Evolutionary conservation across 2,113 vertebrate species (phyloP).

Genomic region (Melanostigma gelatinosum): DNA sequence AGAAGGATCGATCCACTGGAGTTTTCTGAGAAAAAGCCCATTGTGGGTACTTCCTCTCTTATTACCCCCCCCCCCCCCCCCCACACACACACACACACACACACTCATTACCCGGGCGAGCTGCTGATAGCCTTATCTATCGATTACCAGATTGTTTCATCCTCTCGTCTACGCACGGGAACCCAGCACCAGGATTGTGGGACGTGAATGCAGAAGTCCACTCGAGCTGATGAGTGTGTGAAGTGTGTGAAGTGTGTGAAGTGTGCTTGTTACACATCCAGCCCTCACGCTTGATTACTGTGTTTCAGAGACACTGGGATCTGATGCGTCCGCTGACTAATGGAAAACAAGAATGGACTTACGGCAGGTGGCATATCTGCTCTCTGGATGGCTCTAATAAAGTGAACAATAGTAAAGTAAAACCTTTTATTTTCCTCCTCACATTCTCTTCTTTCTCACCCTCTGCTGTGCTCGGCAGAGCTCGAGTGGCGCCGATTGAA

Average conservation of each 20-base stretch:
- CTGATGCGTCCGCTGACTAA: conserved; percentile 49
- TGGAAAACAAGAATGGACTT: conserved; percentile 31
- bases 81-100: too few relatives aligned
- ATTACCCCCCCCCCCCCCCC: background rate
- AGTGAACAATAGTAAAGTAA: background rate
- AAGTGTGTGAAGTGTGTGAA: conserved; percentile 75
- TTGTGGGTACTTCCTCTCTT: background rate
- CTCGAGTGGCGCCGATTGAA: conserved; percentile 46
- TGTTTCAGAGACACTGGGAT: conserved; percentile 44
- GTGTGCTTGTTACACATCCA: conserved; percentile 70
- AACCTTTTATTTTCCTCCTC: background rate
- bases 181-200: conserved; percentile 35
- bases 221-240: conserved; percentile 75
- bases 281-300: conserved; percentile 68
- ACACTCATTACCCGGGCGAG: background rate
- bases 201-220: conserved; percentile 52
- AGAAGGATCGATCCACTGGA: conserved; percentile 6
- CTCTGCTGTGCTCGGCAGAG: conserved; percentile 41
- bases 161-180: conserved; percentile 29
- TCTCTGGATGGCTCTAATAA: background rate
- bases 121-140: conserved; percentile 25
- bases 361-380: background rate
- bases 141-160: conserved; percentile 50
- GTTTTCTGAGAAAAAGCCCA: conserved; percentile 25
- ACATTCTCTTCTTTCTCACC: conserved; percentile 1